These are phyloP conservation scores for Petromus typicus DNA, from an alignment of 2,113 vertebrate genomes.

Conservation along the genomic window DNA sequence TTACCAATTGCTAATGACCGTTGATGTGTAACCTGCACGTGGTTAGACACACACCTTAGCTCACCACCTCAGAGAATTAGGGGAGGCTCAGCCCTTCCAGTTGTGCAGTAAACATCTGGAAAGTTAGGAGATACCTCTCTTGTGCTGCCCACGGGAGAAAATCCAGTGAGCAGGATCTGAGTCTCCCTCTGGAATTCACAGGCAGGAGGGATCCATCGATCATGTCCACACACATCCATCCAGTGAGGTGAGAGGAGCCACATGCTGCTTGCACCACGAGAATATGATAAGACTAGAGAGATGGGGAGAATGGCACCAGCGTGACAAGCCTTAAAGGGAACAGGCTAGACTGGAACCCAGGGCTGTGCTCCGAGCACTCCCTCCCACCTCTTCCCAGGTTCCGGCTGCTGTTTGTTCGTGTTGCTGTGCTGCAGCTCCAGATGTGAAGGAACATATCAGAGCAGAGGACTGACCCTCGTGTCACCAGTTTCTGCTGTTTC, in stretches of 20 bases:
- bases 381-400: background rate
- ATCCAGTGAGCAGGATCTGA: background rate
- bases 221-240: background rate
- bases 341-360: background rate
- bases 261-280: background rate
- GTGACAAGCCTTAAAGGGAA: background rate
- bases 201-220: background rate
- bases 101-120: background rate
- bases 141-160: too few species aligned
- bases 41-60: background rate
- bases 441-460: background rate
- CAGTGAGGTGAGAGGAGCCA: background rate
- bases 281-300: background rate
- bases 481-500: background rate
- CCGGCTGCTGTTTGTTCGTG: background rate
- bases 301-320: background rate
- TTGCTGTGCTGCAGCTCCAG: background rate
- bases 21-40: background rate
- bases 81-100: background rate
- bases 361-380: background rate
- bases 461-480: too few species aligned
- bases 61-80: background rate
- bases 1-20: background rate
- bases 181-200: background rate
- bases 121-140: background rate